Percentiles rank a stretch among this genome's conserved stretches.
phyloP scores from a whole-genome alignment of 2,113 vertebrate genomes.

The Mugil cephalus region DNA sequence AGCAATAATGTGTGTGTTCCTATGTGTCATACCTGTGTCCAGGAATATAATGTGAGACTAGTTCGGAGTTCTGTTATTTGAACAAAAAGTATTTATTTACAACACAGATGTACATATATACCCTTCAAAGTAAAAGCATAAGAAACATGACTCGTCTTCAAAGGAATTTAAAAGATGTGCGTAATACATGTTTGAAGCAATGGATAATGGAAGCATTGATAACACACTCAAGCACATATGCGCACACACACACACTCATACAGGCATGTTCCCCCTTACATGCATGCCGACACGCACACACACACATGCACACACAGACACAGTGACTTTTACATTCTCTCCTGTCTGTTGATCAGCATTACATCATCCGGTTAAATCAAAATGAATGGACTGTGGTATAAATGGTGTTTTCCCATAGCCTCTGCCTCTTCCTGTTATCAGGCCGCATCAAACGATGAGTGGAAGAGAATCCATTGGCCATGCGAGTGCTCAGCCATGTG shows the following conservation, averaged over 20 bases:
- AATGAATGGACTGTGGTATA: constrained; percentile 82
- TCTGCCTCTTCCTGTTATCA: constrained; percentile 85
- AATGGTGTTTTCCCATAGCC: constrained; percentile 91
- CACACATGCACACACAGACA: constrained; percentile 39
- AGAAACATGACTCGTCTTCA: constrained; percentile 88
- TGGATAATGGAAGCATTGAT: constrained; percentile 88
- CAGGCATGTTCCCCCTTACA: constrained; percentile 80
- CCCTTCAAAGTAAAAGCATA: constrained; percentile 94
- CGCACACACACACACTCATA: constrained; percentile 43
- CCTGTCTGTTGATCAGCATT: constrained; percentile 91
- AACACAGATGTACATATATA: constrained; percentile 90
- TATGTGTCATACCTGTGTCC: background rate
- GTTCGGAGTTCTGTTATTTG: constrained; percentile 85
- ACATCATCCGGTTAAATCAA: constrained; percentile 92
- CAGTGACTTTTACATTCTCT: constrained; percentile 90
- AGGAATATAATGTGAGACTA: constrained; percentile 57
- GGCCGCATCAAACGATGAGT: constrained; percentile 89
- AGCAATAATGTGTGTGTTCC: background rate
- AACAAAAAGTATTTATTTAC: constrained; percentile 98
- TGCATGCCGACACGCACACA: constrained; percentile 34
- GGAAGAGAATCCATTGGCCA: constrained; percentile 86
- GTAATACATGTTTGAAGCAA: constrained; percentile 78
- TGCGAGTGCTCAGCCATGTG: constrained; percentile 85
- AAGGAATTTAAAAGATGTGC: constrained; percentile 90
- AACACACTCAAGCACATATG: constrained; percentile 64